Percentiles rank a stretch among this genome's conserved stretches.
phyloP scores from a whole-genome alignment of 2,113 vertebrate genomes.

The Empidonax traillii region DNA sequence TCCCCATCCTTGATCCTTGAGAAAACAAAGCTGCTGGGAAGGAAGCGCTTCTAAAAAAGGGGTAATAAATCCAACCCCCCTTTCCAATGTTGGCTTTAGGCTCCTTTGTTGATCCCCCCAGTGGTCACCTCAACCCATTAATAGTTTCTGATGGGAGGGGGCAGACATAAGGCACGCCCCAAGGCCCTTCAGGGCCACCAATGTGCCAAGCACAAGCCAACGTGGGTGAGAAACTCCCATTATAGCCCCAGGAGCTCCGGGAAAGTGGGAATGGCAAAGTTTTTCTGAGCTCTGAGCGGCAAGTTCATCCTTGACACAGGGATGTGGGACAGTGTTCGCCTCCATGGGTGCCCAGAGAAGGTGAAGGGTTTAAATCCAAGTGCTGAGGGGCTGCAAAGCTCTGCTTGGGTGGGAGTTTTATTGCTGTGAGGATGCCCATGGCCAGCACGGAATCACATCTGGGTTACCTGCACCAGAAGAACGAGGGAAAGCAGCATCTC shows the following conservation, averaged over 20 bases:
- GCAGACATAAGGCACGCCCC: too few relatives aligned
- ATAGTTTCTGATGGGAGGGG: background rate
- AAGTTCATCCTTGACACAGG: accelerated
- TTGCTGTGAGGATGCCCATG: accelerated
- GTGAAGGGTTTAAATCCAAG: background rate
- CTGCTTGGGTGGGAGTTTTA: background rate
- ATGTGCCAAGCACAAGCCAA: background rate
- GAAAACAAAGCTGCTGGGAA: background rate
- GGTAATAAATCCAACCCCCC: background rate
- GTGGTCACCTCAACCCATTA: background rate
- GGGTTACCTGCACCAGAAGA: background rate
- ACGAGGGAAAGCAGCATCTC: accelerated
- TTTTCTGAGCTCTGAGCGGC: accelerated
- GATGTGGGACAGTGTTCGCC: accelerated
- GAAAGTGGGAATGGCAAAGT: background rate
- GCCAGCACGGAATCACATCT: background rate
- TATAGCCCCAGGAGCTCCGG: accelerated
- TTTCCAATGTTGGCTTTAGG: accelerated
- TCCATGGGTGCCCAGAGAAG: background rate
- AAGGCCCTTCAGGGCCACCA: background rate
- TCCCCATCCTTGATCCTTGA: accelerated
- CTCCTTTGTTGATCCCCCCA: accelerated
- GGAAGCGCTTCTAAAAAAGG: background rate
- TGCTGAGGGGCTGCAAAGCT: background rate
- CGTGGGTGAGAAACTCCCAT: accelerated